A percentile compares a stretch with the other conserved stretches of the same genome.
phyloP scores from a whole-genome alignment of 2,888 invertebrate species.

The Mimumesa dahlbomi region DNA sequence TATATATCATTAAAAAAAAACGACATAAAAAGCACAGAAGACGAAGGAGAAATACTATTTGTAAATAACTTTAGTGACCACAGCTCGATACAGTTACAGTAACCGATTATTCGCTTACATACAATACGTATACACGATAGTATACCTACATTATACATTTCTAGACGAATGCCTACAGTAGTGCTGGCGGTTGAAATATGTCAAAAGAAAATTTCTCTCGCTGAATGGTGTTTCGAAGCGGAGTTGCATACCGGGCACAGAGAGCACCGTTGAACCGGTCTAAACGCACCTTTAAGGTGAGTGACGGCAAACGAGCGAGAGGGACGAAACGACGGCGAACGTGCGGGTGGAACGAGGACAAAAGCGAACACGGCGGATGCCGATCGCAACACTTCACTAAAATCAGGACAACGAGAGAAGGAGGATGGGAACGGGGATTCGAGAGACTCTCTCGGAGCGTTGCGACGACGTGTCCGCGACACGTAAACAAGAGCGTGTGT shows the following conservation, averaged over 20 bases:
- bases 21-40: no score
- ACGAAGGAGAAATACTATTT: no score
- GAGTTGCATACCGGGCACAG: not conserved
- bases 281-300: constrained; percentile 49
- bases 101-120: no score
- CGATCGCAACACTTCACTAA: constrained; percentile 63
- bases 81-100: no score
- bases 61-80: no score
- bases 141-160: no score
- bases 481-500: constrained; percentile 64
- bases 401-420: constrained; percentile 64
- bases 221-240: not conserved
- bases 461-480: constrained; percentile 43
- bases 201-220: not conserved
- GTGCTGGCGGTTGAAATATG: no score
- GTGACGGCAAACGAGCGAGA: constrained; percentile 37
- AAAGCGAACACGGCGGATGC: constrained; percentile 54
- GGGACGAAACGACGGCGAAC: constrained; percentile 22
- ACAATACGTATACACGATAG: no score
- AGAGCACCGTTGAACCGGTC: constrained; percentile 25
- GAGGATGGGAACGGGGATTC: constrained; percentile 61
- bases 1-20: no score
- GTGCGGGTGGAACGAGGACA: constrained; percentile 29
- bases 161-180: no score
- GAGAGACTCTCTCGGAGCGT: constrained; percentile 41